phyloP scores from a whole-genome alignment of 2,113 vertebrate species.

The Epinephelus cyanopodus region DNA sequence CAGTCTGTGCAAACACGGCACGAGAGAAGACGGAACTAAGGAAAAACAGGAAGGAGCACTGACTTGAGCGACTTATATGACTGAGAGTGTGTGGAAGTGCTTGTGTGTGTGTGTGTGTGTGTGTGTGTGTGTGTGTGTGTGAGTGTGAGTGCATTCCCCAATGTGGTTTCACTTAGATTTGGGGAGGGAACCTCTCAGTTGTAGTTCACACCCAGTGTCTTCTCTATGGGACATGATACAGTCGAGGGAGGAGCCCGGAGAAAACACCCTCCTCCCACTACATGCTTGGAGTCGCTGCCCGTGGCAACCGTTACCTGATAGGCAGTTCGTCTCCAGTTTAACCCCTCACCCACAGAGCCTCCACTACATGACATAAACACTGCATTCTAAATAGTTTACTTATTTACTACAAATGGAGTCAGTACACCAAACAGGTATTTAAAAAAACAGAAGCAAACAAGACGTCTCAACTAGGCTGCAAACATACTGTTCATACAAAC shows the following conservation, averaged over 20 bases:
- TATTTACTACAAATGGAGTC: background rate
- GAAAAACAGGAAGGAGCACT: conserved; percentile 80
- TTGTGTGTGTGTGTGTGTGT: conserved; percentile 44
- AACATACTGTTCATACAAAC: too few species aligned
- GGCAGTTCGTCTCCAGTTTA: conserved; percentile 35
- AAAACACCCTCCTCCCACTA: conserved; percentile 53
- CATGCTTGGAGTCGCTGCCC: conserved; percentile 63
- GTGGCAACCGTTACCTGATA: conserved; percentile 69
- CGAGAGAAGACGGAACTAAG: conserved; percentile 70
- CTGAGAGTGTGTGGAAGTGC: conserved; percentile 48
- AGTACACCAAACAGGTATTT: background rate
- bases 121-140: conserved; percentile 39
- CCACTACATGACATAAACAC: background rate
- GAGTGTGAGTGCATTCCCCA: conserved; percentile 73
- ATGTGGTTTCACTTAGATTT: conserved; percentile 81
- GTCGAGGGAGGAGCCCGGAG: conserved; percentile 62
- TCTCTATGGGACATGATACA: conserved; percentile 63
- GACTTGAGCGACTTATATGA: conserved; percentile 68
- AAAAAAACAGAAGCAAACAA: background rate
- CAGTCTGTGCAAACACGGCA: conserved; percentile 52
- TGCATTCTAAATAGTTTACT: background rate
- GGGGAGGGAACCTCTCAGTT: conserved; percentile 70
- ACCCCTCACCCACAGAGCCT: conserved; percentile 32
- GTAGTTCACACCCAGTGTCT: conserved; percentile 70
- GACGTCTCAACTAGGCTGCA: background rate